These are phyloP conservation scores for Mystacornis crossleyi DNA, from an alignment of 2,113 vertebrate genomes.

Conservation along the genomic window DNA sequence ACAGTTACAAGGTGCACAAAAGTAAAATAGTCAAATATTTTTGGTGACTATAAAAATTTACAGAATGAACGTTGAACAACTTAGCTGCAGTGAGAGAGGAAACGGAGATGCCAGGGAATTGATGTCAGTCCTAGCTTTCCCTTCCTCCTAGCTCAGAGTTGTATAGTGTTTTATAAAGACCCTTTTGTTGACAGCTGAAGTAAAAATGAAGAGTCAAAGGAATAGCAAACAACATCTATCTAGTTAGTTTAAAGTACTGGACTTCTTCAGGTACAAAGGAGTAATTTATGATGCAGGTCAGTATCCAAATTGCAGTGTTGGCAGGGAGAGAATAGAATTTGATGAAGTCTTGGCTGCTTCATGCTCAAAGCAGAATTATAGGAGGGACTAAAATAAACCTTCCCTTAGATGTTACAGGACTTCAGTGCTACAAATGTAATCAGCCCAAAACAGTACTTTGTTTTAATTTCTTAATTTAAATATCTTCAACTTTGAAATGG, in stretches of 20 bases:
- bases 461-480: not conserved
- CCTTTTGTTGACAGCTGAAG: not conserved
- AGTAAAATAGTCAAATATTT: not conserved
- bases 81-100: not conserved
- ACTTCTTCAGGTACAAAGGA: not conserved
- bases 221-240: not conserved
- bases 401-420: not conserved
- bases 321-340: not conserved
- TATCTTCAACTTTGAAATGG: not conserved
- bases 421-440: not conserved
- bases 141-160: not conserved
- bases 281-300: not conserved
- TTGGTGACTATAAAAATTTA: not conserved
- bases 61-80: rapidly evolving
- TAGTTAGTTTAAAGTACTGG: not conserved
- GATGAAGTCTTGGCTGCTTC: not conserved
- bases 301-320: not conserved
- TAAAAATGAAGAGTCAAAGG: not conserved
- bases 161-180: not conserved
- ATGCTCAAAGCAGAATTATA: not conserved
- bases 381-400: not conserved
- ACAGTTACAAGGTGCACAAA: not conserved
- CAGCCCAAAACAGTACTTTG: not conserved
- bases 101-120: not conserved
- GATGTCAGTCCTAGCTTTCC: not conserved